Evolutionary conservation across 2,113 vertebrate genomes (phyloP), one percentile per base, ranked within the genome.

Genomic region (Nycticebus coucang): DNA sequence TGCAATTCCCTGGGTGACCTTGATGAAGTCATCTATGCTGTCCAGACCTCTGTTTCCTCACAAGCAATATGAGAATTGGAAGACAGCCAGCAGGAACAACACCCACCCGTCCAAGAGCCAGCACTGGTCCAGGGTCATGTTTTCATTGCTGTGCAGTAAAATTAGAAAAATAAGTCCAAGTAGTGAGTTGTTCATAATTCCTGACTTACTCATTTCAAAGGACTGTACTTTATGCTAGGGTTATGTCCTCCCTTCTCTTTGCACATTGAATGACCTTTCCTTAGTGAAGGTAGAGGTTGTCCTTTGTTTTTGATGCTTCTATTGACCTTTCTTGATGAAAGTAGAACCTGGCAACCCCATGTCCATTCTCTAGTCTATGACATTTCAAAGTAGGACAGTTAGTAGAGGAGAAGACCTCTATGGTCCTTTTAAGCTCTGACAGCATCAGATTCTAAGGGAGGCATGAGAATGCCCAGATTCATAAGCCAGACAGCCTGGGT

Each of bases 61-160:
- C 4, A 30, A n/a, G 37, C 72, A 18, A 80, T 2, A 35, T 28
- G 45, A n/a, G 28, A 82, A 64, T 13, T 15, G 3, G 33, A 66
- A 79, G 55, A 24, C 1, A 86, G n/a, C 12, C 68, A 33, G 35
- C 5, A n/a, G n/a, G n/a, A n/a, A n/a, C n/a, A 53, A 81, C 0
- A 19, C 2, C 18, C 26, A 21, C 5, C 24, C 30, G 19, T 68
- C 28, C 37, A 57, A 85, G 84, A 62, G 57, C 24, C 24, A 17
- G 22, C 17, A 10, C 24, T 62, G n/a, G 5, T 17, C 24, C 71
- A 57, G 37, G 11, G 35, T 17, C 26, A 45, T 0, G 0, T 66
- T 35, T 89, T 74, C 68, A 79, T 37, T 83, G 57, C 91, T 75
- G 24, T 59, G 35, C 19, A 55, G 37, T 21, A 82, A 60, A 90